Evolutionary conservation across 2,888 invertebrate genomes (phyloP), one percentile per base, ranked within the genome.

Genomic region (Microplitis deprimator): DNA sequence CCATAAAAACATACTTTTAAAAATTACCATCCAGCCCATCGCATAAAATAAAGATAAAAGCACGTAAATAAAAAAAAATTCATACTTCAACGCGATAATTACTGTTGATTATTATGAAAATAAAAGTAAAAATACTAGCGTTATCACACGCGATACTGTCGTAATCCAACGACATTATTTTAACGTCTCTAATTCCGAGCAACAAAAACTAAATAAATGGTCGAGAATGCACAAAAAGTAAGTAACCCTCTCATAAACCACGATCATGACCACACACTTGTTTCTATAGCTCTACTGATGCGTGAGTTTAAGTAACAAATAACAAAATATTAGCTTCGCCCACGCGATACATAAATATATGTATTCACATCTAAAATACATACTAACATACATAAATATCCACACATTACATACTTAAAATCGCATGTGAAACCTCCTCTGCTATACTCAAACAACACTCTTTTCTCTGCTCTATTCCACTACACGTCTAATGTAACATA

Each of bases 251-350:
- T 50, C 50, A 13, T 50, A 50, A 50, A 50, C 50, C 50, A 50
- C 50, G 4, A 50, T 50, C 50, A 50, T 13, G 50, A 50, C 40
- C 17, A 50, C 50, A 50, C 50, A 64, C 39, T 59, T 70, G 6
- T 64, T 40, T 64, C 50, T 41, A 41, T 20, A 13, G 50, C 50
- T 50, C 10, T 64, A 40, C 16, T 64, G 76, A 71, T 76, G 76
- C 76, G 76, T 76, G 76, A 76, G 70, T 40, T 7, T 39, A 40
- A 72, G 72, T 62, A 60, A 59, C 77, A 72, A 64, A 72, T 50
- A 50, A 50, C 74, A 64, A 60, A 78, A 79, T 79, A 79, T 71
- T 76, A 77, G 77, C 70, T 68, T 77, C 76, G 71, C 76, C 81
- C 81, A 81, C 80, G 78, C 81, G 60, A 76, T 50, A 50, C 13